Conservation (phyloP, 53 echinoderm and acorn worm genomes). For the Arbacia lixula region DNA sequence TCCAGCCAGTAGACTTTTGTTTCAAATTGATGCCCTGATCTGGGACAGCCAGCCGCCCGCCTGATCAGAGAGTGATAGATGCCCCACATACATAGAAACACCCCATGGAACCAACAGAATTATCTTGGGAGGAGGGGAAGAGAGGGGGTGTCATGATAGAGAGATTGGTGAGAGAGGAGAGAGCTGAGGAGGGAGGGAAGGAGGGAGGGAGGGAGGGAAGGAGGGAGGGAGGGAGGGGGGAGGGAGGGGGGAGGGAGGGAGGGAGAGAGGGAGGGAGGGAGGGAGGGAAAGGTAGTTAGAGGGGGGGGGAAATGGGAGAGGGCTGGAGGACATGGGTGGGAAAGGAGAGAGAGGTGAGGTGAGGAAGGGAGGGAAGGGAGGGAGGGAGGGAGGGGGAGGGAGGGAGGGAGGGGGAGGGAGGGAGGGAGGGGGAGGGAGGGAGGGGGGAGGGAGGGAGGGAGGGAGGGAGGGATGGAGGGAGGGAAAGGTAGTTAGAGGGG, state of each 20-base stretch:
- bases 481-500: neutral
- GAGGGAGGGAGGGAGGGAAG: neutral
- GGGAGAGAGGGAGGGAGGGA: neutral
- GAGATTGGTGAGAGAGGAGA: constrained; percentile 21
- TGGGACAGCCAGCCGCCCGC: too few relatives aligned
- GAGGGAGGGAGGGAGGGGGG: neutral
- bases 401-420: neutral
- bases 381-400: neutral
- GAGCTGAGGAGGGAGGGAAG: neutral
- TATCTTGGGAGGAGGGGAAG: constrained; percentile 22
- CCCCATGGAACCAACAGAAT: constrained; percentile 1
- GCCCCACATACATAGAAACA: constrained; percentile 17
- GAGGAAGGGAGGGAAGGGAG: neutral
- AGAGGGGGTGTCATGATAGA: neutral
- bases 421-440: neutral
- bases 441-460: neutral
- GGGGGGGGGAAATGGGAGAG: neutral
- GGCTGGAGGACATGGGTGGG: neutral
- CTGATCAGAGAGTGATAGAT: constrained; percentile 31
- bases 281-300: neutral
- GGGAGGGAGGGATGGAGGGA: neutral
- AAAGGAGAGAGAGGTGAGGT: neutral
- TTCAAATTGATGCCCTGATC: too few relatives aligned
- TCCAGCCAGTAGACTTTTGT: too few relatives aligned
- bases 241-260: neutral